A percentile compares a stretch with the other conserved stretches of the same genome.
Conservation (phyloP, 2,113 vertebrate genomes). For the Noturus placidus region DNA sequence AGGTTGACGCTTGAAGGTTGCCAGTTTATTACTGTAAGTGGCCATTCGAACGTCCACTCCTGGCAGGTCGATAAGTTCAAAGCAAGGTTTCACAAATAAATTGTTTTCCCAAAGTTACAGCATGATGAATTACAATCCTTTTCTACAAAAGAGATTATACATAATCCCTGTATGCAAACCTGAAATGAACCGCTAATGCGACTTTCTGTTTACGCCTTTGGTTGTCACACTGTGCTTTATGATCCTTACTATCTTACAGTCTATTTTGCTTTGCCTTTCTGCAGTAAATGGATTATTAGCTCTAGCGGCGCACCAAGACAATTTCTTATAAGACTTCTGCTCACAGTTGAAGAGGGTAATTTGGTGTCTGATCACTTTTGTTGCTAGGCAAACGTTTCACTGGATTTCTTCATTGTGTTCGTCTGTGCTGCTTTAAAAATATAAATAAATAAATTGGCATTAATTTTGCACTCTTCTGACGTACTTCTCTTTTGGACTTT, state of each 20-base stretch:
- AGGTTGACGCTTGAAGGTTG: background rate
- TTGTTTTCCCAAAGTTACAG: background rate
- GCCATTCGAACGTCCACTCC: background rate
- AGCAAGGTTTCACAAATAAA: background rate
- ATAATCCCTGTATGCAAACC: background rate
- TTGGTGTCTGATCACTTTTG: background rate
- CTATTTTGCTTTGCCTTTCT: slow-evolving; percentile 2
- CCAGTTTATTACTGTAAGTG: background rate
- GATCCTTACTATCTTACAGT: background rate
- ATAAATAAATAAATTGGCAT: too few species aligned
- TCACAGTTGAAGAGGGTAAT: background rate
- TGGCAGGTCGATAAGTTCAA: background rate
- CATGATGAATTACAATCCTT: background rate
- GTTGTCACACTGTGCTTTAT: background rate
- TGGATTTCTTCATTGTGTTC: background rate
- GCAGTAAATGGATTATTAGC: background rate
- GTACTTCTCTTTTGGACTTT: background rate
- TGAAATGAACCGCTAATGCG: background rate
- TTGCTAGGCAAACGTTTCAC: background rate
- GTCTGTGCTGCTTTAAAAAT: background rate
- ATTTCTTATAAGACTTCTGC: background rate
- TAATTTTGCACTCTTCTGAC: background rate
- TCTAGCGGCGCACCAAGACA: background rate
- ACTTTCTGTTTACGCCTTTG: background rate
- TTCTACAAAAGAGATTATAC: background rate